These are phyloP conservation scores for Tragelaphus scriptus DNA, from an alignment of 2,113 vertebrate species.

Conservation along the genomic window DNA sequence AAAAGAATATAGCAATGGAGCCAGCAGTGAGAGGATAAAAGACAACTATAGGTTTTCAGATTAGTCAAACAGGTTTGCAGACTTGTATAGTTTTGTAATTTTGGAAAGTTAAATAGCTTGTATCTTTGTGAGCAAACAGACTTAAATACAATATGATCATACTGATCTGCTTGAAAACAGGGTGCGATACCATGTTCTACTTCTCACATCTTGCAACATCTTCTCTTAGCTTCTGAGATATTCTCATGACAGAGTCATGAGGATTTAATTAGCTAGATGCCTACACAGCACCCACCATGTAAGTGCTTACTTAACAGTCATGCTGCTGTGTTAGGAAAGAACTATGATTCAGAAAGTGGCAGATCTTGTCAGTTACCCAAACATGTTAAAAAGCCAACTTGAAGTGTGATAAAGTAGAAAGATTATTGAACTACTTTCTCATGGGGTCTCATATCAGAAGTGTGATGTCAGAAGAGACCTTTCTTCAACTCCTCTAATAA, in stretches of 20 bases:
- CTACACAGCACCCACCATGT: neutral
- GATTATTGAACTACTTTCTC: neutral
- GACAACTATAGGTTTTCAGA: neutral
- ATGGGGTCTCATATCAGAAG: neutral
- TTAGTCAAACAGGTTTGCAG: neutral
- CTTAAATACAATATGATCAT: neutral
- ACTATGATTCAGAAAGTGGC: neutral
- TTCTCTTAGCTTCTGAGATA: neutral
- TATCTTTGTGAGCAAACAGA: neutral
- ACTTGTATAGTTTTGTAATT: neutral
- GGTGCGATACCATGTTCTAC: neutral
- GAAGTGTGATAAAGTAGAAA: neutral
- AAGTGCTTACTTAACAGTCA: neutral
- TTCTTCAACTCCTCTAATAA: neutral
- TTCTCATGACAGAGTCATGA: neutral
- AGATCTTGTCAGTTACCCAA: slow-evolving; percentile 15
- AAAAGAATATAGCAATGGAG: neutral
- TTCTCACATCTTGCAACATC: neutral
- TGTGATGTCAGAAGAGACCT: neutral
- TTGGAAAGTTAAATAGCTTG: neutral
- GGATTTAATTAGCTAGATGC: neutral
- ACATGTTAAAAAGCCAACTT: neutral
- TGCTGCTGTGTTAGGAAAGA: neutral
- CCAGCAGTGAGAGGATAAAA: neutral
- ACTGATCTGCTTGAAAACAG: neutral